These are phyloP conservation scores for Pseudorectes ferrugineus DNA, from an alignment of 2,113 vertebrate species.

Conservation along the genomic window DNA sequence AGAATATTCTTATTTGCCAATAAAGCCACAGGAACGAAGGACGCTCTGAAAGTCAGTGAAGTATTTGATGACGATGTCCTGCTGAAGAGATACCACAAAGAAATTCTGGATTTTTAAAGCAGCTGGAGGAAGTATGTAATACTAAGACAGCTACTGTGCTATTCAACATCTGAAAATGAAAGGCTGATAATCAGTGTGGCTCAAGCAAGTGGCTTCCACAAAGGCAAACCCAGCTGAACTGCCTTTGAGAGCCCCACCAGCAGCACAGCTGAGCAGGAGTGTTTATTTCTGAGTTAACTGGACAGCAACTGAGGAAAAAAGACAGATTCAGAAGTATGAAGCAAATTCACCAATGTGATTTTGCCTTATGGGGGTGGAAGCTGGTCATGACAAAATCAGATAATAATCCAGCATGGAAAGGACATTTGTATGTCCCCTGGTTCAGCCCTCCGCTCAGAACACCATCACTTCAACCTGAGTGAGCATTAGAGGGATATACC, in stretches of 20 bases:
- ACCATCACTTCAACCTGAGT: fast-evolving
- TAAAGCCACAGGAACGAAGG: constrained; percentile 89
- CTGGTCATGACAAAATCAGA: neutral
- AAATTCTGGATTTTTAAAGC: constrained; percentile 88
- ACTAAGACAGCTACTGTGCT: neutral
- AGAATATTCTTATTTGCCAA: constrained; percentile 79
- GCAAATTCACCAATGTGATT: neutral
- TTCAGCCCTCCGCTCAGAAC: neutral
- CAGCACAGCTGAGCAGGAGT: neutral
- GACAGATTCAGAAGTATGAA: neutral
- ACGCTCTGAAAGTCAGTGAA: constrained; percentile 87
- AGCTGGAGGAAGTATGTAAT: constrained; percentile 74
- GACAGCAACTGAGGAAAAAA: neutral
- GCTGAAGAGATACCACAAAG: constrained; percentile 84
- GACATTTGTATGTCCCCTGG: neutral
- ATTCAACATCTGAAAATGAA: neutral
- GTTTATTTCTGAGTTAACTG: neutral
- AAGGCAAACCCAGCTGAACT: neutral
- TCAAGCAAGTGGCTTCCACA: neutral
- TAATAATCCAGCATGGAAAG: neutral
- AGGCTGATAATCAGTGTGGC: neutral
- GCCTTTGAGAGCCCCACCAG: neutral
- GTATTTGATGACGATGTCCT: constrained; percentile 85
- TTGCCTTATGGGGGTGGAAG: neutral
- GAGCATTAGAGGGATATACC: neutral